Base-by-base conservation (phyloP, 1,140 invertebrate genomes). In the Bombus confusus region DNA sequence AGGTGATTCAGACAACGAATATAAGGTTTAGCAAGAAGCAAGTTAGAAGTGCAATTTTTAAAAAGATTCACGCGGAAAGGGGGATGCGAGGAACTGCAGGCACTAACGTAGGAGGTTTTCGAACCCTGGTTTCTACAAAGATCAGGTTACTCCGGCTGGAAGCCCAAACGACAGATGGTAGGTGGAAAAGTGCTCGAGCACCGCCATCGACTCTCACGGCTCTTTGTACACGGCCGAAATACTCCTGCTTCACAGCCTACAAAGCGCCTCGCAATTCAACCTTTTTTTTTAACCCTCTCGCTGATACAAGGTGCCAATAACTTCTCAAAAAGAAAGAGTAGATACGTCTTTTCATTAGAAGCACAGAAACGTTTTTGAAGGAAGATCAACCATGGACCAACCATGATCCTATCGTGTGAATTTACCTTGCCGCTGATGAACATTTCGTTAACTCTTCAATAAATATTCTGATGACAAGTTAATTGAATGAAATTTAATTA, bases 91-190 rank as follows among this genome's bases (percentile, higher is more conserved):
- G 62, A 88, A 77, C 74, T 71, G 69, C 78, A 79, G 87, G 69
- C 84, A 79, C 86, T 78, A 73, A 74, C 31, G 87, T 80, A 90
- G 82, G 87, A 91, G 86, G 87, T 92, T 92, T 91, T 91, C 87
- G 88, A 92, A 93, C 88, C 90, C 90, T 85, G 90, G 88, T 90
- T 88, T 91, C 90, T 88, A 92, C 87, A 89, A 91, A 90, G 93
- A 94, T 94, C 93, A 91, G 87, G 91, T 94, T 94, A 93, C 93
- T 77, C 83, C 83, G 90, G 77, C 83, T 87, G 80, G 80, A 83
- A 85, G 85, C 86, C 86, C 78, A 83, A 91, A 89, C 93, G 93
- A 92, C 93, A 94, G 93, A 94, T 94, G 93, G 93, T 92, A 92
- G 91, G 93, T 93, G 91, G 91, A 92, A 93, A 93, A 90, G 83